These are phyloP conservation scores for Gryon sp. DNA, from an alignment of 1,140 invertebrate genomes.

Conservation along the genomic window DNA sequence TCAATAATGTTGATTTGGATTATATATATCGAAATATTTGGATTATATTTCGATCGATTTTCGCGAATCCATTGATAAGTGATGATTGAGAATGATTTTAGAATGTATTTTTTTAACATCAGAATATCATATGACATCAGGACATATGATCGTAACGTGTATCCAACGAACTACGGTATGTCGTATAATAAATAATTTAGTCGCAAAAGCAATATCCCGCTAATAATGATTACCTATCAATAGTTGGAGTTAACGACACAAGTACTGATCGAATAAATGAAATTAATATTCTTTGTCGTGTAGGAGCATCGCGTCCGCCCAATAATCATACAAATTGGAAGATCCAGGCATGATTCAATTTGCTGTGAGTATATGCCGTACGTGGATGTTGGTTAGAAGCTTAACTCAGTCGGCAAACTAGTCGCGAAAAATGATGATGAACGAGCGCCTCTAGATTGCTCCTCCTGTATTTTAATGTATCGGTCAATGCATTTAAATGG, in stretches of 20 bases:
- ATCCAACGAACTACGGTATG: too few species aligned
- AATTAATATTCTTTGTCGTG: conserved; percentile 49
- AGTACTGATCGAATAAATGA: conserved; percentile 29
- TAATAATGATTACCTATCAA: conserved; percentile 8
- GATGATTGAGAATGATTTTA: too few species aligned
- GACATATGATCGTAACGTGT: too few species aligned
- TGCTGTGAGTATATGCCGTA: conserved; percentile 42
- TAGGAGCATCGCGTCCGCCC: conserved; percentile 15
- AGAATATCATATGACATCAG: too few species aligned
- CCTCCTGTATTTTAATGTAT: conserved; percentile 67
- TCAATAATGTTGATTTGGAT: too few species aligned
- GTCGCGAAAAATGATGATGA: conserved; percentile 65
- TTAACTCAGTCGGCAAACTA: conserved; percentile 27
- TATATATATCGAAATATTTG: too few species aligned
- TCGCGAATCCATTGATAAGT: too few species aligned
- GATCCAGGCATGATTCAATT: conserved; percentile 63
- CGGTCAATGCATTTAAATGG: conserved; percentile 66
- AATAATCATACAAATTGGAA: conserved; percentile 47
- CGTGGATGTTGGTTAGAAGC: conserved; percentile 27
- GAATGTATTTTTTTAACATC: too few species aligned
- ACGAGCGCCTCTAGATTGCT: conserved; percentile 63
- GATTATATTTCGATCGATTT: too few species aligned
- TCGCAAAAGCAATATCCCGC: background rate
- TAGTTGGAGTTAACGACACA: conserved; percentile 19
- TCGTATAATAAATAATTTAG: conserved; percentile 24